Base-by-base conservation (phyloP, 2,888 invertebrate genomes). In the Tetragonula carbonaria region DNA sequence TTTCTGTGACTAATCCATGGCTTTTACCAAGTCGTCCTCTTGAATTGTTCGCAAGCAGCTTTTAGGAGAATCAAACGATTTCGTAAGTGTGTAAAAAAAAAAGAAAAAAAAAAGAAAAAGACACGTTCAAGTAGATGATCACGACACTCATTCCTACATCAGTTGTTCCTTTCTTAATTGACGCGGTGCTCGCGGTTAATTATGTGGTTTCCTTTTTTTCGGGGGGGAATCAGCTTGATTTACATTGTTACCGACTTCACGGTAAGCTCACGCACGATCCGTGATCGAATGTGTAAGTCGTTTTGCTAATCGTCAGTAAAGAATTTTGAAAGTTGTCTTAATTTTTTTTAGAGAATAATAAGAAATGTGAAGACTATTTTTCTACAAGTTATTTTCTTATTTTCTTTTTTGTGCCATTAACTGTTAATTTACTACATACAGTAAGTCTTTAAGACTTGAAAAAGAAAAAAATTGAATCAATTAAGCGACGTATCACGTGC, bases 31-130 rank as follows among this genome's bases (percentile, higher is more conserved):
- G 83, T 85, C 79, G 55, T 83, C 73, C 79, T 88, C 90, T 90
- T 90, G 82, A 91, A 91, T 90, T 93, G 89, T 93, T 93, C 91
- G 90, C 94, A 94, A 94, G 94, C 94, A 94, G 94, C 94, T 91
- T 94, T 93, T 93, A 92, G 94, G 94, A 94, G 94, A 94, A 91
- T 91, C 93, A 94, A 94, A 92, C 92, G 94, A 93, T 94, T 94
- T 94, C 94, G 94, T 94, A 94, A 94, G 94, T 94, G 91, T 91
- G 88, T 66, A 66, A 91, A 92, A 67, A 38, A 38, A 28, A 28
- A 57, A 66, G 90, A 14, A 92, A 63, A 59, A 38, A 38, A 38
- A 38, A 38, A 38, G 38, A 38, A 38, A 38, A 72, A 91, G 89
- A 90, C 87, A 92, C 86, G 88, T 88, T 91, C 91, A 87, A 90